Evolutionary conservation across 2,888 invertebrate genomes (phyloP), one percentile per base, ranked within the genome.

Genomic region (Leucania comma): DNA sequence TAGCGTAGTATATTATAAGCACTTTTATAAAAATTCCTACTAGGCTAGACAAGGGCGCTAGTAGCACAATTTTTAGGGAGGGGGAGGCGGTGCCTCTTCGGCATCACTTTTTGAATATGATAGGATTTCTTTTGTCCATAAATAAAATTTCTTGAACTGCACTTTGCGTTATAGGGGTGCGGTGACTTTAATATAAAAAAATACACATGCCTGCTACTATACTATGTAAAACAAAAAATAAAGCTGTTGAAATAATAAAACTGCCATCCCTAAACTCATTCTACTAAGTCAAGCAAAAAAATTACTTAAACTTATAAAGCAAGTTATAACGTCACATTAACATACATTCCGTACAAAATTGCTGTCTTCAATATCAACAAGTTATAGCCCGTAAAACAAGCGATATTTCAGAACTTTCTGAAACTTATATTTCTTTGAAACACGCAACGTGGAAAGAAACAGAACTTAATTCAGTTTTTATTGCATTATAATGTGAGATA

Each of bases 301-400:
- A 58, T 12, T 14, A 48, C 51, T 48, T 12, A 20, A 65, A 73
- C 12, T 56, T 57, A n/a, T n/a, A n/a, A n/a, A 14, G 12, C 46
- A 75, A 17, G 50, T 61, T 75, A 60, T 9, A 42, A 54, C 10
- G 17, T 4, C 1, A 26, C 46, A 57, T 56, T 64, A 32, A 26
- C 46, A 63, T 66, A 72, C 32, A 54, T 75, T 42, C 26, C 17
- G 3, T 48, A 26, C 12, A 35, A 62, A 66, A 72, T 50, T 12
- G n/a, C 62, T 50, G 26, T 66, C 26, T 77, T 72, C 22, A 71
- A 58, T 72, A 62, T 54, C 54, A 66, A 72, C 58, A 71, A 65
- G 35, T 65, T 75, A 62, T 77, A 58, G 58, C 10, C 1, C 66
- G 14, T 70, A 70, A 75, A 75, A 77, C 32, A 26, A 58, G 26